These are phyloP conservation scores for Recurvirostra avosetta DNA, from an alignment of 2,113 vertebrate species.

Conservation along the genomic window DNA sequence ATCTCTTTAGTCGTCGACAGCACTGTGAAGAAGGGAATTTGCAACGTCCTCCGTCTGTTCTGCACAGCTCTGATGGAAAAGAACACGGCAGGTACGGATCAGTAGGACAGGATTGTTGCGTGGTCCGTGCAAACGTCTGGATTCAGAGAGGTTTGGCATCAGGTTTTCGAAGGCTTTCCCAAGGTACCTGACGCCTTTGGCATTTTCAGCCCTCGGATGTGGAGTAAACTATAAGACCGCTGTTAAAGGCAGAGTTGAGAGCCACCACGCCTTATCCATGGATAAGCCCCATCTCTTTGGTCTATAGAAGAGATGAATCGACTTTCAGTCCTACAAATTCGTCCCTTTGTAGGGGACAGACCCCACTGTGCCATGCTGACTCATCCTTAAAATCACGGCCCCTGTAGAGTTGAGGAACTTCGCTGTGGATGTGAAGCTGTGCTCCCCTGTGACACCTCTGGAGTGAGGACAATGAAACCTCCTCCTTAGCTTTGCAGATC, in stretches of 20 bases:
- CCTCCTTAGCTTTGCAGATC: not conserved
- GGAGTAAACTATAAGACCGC: not conserved
- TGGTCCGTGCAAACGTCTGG: not conserved
- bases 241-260: not conserved
- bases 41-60: not conserved
- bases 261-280: fast-evolving
- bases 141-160: not conserved
- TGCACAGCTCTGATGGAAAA: not conserved
- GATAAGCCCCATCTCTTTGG: not conserved
- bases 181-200: too few relatives aligned
- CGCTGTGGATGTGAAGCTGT: not conserved
- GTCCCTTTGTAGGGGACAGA: not conserved
- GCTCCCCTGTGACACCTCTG: not conserved
- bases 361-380: not conserved
- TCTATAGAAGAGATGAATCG: not conserved
- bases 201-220: not conserved
- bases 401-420: not conserved
- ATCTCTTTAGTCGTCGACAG: not conserved
- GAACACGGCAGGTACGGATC: fast-evolving
- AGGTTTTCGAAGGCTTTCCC: not conserved
- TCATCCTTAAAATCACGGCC: not conserved
- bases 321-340: not conserved
- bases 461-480: not conserved
- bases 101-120: not conserved
- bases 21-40: fast-evolving